Conservation (phyloP, 2,888 invertebrate species). For the Ormyrus labotus region DNA sequence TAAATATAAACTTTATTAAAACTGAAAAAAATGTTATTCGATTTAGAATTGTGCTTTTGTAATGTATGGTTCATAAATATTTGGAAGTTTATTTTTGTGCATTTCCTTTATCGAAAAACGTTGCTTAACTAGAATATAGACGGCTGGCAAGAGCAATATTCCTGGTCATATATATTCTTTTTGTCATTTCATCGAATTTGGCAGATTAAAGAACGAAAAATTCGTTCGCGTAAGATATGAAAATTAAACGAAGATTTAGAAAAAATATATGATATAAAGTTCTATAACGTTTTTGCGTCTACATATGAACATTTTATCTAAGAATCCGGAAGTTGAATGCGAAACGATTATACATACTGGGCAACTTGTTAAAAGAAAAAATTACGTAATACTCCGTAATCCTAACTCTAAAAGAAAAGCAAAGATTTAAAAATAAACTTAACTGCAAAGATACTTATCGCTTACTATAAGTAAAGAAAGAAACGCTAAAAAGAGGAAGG, state of each 20-base stretch:
- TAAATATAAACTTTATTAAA: conserved; percentile 8
- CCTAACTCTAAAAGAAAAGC: conserved; percentile 36
- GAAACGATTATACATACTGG: conserved; percentile 42
- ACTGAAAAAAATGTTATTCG: conserved; percentile 1
- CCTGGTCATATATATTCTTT: conserved; percentile 43
- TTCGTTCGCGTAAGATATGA: conserved; percentile 24
- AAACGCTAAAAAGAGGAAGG: conserved; percentile 49
- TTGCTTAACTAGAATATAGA: conserved; percentile 17
- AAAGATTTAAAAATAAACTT: conserved; percentile 30
- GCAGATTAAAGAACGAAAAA: conserved; percentile 48
- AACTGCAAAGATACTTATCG: conserved; percentile 13
- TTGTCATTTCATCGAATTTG: conserved; percentile 52
- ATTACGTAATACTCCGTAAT: conserved; percentile 49
- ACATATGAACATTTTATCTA: not conserved
- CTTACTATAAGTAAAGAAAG: conserved; percentile 40
- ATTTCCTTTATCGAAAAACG: conserved; percentile 44
- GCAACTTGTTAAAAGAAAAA: conserved; percentile 31
- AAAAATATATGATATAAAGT: conserved; percentile 17
- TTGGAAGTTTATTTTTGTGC: conserved; percentile 27
- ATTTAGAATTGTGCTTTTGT: conserved; percentile 9
- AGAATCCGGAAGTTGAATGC: conserved; percentile 5
- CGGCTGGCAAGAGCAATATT: conserved; percentile 44
- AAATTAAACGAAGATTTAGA: conserved; percentile 18
- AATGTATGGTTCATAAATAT: conserved; percentile 6
- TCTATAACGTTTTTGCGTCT: conserved; percentile 12